Evolutionary conservation across 2,797 vertebrate genomes (phyloP).

Genomic region (Agapornis canus): DNA sequence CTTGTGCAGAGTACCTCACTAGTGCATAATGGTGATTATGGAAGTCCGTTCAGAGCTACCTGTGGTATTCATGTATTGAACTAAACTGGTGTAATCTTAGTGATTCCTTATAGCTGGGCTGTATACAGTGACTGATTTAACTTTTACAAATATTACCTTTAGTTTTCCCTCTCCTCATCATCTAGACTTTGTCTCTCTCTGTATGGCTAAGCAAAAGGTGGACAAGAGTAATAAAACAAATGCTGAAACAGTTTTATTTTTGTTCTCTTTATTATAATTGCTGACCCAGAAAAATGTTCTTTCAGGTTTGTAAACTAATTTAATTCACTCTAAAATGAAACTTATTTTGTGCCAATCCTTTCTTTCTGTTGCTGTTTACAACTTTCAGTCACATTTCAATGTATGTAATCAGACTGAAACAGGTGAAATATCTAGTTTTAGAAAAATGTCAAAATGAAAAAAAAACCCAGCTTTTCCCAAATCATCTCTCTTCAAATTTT

Average conservation of each 20-base stretch:
- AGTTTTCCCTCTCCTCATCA: background rate
- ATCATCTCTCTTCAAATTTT: background rate
- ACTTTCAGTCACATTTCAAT: background rate
- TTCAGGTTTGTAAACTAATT: background rate
- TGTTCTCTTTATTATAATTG: background rate
- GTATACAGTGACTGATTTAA: background rate
- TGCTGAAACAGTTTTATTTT: background rate
- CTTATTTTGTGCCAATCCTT: background rate
- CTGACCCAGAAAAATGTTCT: background rate
- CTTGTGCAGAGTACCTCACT: background rate
- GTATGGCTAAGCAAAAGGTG: background rate
- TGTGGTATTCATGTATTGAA: background rate
- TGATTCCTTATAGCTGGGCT: background rate
- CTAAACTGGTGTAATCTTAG: accelerated
- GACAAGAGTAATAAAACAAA: background rate
- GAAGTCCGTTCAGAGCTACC: background rate
- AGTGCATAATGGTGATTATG: background rate
- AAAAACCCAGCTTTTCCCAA: background rate
- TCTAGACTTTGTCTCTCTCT: background rate
- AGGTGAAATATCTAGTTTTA: background rate
- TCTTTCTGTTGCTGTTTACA: background rate
- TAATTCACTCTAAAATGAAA: background rate
- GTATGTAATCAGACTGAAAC: background rate
- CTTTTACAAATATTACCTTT: background rate
- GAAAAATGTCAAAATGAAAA: background rate